Percentiles rank a stretch among this genome's conserved stretches.
Evolutionary conservation across 1,140 invertebrate genomes (phyloP).

Genomic region (Sesamia nonagrioides): DNA sequence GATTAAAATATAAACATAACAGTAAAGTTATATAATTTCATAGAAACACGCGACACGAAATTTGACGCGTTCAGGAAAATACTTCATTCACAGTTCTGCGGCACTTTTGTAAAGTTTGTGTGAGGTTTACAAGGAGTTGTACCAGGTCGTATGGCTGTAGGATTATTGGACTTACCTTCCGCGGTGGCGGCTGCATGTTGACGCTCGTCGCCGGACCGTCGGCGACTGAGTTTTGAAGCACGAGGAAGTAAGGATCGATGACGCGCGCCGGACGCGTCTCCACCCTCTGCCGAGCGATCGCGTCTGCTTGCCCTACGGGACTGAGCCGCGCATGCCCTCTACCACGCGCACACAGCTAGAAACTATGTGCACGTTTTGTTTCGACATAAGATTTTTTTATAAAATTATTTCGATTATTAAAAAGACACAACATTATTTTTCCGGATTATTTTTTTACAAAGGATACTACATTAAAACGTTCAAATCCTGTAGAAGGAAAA

Average conservation of each 20-base stretch:
- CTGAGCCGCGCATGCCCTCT: slow-evolving; percentile 68
- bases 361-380: slow-evolving; percentile 50
- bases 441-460: neutral
- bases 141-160: neutral
- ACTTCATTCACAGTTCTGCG: slow-evolving; percentile 42
- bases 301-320: slow-evolving; percentile 67
- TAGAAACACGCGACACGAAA: slow-evolving; percentile 47
- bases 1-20: slow-evolving; percentile 40
- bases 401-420: neutral
- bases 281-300: slow-evolving; percentile 64
- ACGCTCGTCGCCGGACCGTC: slow-evolving; percentile 67
- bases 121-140: neutral
- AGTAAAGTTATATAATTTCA: slow-evolving; percentile 55
- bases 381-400: neutral
- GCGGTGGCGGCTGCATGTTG: slow-evolving; percentile 92
- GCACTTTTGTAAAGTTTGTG: slow-evolving; percentile 34
- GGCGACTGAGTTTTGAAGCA: slow-evolving; percentile 58
- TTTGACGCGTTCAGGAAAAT: slow-evolving; percentile 33
- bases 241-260: slow-evolving; percentile 72
- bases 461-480: neutral
- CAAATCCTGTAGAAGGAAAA: neutral
- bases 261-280: slow-evolving; percentile 70
- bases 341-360: slow-evolving; percentile 57
- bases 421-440: neutral
- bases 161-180: slow-evolving; percentile 89